These are phyloP conservation scores for Ctenomys sociabilis DNA, from an alignment of 2,113 vertebrate genomes.

Conservation along the genomic window DNA sequence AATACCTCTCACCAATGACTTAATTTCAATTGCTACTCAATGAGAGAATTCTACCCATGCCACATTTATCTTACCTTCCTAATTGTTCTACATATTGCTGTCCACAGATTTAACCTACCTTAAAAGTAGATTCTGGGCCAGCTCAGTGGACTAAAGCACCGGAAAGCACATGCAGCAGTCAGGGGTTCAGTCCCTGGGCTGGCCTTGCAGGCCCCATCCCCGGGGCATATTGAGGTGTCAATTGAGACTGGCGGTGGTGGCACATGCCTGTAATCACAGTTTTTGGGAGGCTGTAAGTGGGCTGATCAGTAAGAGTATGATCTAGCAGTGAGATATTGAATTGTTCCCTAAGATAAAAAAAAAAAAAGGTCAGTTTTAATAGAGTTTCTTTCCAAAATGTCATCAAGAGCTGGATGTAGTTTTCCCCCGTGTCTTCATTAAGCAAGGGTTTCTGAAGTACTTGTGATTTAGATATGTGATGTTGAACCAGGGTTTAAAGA, in stretches of 20 bases:
- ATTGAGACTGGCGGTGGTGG: no score
- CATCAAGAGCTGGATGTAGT: slow-evolving; percentile 95
- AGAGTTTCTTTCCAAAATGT: slow-evolving; percentile 96
- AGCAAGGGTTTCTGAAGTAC: slow-evolving; percentile 96
- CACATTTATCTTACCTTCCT: neutral
- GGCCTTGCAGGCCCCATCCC: no score
- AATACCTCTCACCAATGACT: neutral
- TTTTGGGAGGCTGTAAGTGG: no score
- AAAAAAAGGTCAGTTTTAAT: slow-evolving; percentile 87
- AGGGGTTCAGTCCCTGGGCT: no score
- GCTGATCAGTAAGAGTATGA: no score
- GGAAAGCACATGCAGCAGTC: no score
- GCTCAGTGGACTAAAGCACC: no score
- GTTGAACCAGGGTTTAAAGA: slow-evolving; percentile 81
- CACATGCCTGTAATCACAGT: no score
- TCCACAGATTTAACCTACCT: slow-evolving; percentile 85
- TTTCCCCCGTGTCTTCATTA: slow-evolving; percentile 96
- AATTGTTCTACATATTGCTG: neutral
- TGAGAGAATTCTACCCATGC: neutral
- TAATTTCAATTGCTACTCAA: neutral
- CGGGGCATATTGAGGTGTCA: no score
- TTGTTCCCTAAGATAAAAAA: no score
- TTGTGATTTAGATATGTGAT: slow-evolving; percentile 96
- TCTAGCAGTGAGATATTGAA: no score
- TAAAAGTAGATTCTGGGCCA: slow-evolving; percentile 87